A percentile compares a stretch with the other conserved stretches of the same genome.
phyloP scores from a whole-genome alignment of 2,888 invertebrate genomes.

The Loripinus fragilis region DNA sequence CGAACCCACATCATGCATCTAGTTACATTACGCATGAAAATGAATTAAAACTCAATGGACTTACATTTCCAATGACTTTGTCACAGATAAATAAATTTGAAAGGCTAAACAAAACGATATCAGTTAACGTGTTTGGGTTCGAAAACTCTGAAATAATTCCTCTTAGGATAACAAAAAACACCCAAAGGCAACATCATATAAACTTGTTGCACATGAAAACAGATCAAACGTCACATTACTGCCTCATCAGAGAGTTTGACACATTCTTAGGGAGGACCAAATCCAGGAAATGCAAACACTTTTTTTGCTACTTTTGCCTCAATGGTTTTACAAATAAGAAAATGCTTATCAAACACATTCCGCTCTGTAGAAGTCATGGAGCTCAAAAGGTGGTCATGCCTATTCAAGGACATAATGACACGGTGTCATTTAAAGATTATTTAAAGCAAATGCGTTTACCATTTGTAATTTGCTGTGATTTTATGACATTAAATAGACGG shows the following conservation, averaged over 20 bases:
- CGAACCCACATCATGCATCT: slow-evolving; percentile 8
- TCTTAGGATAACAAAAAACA: slow-evolving; percentile 28
- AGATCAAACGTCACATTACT: slow-evolving; percentile 19
- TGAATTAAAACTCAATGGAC: slow-evolving; percentile 24
- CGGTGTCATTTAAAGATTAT: slow-evolving; percentile 43
- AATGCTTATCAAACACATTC: neutral
- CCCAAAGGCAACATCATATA: slow-evolving; percentile 19
- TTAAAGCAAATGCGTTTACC: slow-evolving; percentile 38
- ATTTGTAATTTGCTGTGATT: slow-evolving; percentile 48
- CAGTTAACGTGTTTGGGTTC: slow-evolving; percentile 43
- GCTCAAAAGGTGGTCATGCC: slow-evolving; percentile 41
- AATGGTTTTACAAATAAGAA: slow-evolving; percentile 20
- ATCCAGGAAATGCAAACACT: neutral
- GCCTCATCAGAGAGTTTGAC: slow-evolving; percentile 25
- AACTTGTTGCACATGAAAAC: slow-evolving; percentile 11
- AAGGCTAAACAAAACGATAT: slow-evolving; percentile 34
- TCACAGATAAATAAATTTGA: slow-evolving; percentile 37
- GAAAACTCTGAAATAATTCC: slow-evolving; percentile 34
- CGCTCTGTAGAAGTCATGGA: neutral
- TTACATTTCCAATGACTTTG: slow-evolving; percentile 26
- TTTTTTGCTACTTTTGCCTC: slow-evolving; percentile 24
- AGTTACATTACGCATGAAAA: slow-evolving; percentile 23
- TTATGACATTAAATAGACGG: slow-evolving; percentile 39
- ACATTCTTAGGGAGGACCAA: slow-evolving; percentile 18
- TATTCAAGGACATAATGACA: slow-evolving; percentile 39